These are phyloP conservation scores for Pterophyllum scalare DNA, from an alignment of 2,113 vertebrate species.

Conservation along the genomic window DNA sequence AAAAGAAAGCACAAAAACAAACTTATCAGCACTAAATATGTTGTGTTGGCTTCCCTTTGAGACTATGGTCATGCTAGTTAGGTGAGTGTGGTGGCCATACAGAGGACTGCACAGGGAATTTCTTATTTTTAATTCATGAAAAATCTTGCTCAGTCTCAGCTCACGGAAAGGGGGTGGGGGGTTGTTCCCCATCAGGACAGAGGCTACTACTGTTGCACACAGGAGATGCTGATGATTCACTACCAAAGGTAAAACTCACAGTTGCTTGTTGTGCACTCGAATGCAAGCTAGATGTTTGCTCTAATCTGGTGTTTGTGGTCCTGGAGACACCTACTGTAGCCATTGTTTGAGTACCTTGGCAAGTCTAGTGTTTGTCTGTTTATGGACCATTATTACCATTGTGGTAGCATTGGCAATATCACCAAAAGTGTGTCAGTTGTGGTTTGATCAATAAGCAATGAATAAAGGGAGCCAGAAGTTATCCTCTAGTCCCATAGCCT, in stretches of 20 bases:
- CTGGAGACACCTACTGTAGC: not conserved
- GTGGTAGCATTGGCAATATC: not conserved
- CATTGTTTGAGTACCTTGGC: not conserved
- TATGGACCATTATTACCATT: not conserved
- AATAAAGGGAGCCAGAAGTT: no score
- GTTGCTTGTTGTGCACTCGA: not conserved
- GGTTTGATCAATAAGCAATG: no score
- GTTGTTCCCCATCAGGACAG: no score
- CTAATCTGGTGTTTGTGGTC: not conserved
- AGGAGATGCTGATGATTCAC: not conserved
- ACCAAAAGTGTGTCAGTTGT: not conserved
- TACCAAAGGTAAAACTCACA: not conserved
- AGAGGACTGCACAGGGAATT: no score
- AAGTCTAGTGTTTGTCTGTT: not conserved
- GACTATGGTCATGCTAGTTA: no score
- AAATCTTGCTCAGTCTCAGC: not conserved
- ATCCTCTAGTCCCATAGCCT: no score
- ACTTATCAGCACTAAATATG: no score
- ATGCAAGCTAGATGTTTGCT: not conserved
- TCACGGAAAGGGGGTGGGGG: no score
- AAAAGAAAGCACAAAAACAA: no score
- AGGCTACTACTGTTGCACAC: no score
- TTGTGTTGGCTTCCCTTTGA: no score
- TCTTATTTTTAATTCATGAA: not conserved
- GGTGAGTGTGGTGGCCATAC: no score